phyloP scores from a whole-genome alignment of 2,113 vertebrate genomes.

The Neodon shergylaensis region DNA sequence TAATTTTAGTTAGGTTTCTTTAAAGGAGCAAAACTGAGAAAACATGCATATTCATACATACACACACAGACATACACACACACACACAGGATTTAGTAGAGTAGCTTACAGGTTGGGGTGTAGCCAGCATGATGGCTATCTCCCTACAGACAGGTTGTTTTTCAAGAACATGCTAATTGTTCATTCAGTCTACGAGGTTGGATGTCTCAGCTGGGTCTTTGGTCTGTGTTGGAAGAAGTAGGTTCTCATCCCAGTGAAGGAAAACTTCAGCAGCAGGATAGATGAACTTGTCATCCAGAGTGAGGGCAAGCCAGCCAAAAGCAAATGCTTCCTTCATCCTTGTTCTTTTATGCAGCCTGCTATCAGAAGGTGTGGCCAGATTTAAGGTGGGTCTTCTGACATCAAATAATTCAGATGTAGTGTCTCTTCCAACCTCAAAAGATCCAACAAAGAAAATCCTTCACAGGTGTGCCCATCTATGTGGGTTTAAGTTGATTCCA shows the following conservation, averaged over 20 bases:
- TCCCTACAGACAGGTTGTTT: not conserved
- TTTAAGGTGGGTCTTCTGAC: not conserved
- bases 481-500: not conserved
- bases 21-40: not conserved
- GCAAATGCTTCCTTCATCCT: not conserved
- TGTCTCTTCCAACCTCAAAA: not conserved
- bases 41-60: too few relatives aligned
- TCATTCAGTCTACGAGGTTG: not conserved
- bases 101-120: not conserved
- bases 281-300: not conserved
- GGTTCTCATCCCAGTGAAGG: not conserved
- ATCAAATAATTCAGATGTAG: not conserved
- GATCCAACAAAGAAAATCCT: not conserved
- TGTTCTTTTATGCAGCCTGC: not conserved
- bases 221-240: not conserved
- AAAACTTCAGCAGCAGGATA: not conserved
- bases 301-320: not conserved
- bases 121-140: not conserved
- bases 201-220: not conserved
- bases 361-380: not conserved
- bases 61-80: not conserved
- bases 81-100: not conserved
- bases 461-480: not conserved
- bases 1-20: not conserved
- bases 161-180: not conserved